phyloP scores from a whole-genome alignment of 2,888 invertebrate species.

The Apodemia mormo region DNA sequence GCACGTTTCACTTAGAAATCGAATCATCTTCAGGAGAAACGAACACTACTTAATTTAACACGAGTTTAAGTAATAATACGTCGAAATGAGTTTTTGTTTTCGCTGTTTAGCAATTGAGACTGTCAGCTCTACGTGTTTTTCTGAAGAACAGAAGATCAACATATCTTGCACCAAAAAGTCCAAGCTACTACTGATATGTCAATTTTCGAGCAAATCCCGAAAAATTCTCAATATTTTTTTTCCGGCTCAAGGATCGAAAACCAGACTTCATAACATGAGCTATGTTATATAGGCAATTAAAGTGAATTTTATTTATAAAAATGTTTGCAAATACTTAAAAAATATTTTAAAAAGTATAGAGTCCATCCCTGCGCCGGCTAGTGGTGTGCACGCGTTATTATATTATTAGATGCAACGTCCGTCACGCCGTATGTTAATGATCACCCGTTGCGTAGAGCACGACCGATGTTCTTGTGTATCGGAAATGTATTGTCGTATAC shows the following conservation, averaged over 20 bases:
- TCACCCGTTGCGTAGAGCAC: slow-evolving; percentile 45
- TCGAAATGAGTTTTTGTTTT: no score
- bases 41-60: no score
- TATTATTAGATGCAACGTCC: slow-evolving; percentile 45
- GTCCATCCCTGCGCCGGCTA: slow-evolving; percentile 47
- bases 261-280: background rate
- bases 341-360: slow-evolving; percentile 21
- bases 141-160: no score
- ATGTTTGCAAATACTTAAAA: background rate
- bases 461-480: slow-evolving; percentile 4
- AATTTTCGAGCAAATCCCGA: no score
- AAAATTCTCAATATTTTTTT: no score
- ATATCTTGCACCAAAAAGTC: no score
- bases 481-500: slow-evolving; percentile 7
- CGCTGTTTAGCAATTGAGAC: no score
- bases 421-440: slow-evolving; percentile 61
- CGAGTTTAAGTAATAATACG: no score
- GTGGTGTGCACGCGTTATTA: slow-evolving; percentile 51
- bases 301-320: background rate
- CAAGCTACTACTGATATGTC: background rate
- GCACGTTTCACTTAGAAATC: no score
- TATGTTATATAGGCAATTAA: background rate
- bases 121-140: no score
- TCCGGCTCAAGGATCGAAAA: background rate
- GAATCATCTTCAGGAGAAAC: no score